phyloP scores from a whole-genome alignment of 2,113 vertebrate genomes.

The Steatornis caripensis region DNA sequence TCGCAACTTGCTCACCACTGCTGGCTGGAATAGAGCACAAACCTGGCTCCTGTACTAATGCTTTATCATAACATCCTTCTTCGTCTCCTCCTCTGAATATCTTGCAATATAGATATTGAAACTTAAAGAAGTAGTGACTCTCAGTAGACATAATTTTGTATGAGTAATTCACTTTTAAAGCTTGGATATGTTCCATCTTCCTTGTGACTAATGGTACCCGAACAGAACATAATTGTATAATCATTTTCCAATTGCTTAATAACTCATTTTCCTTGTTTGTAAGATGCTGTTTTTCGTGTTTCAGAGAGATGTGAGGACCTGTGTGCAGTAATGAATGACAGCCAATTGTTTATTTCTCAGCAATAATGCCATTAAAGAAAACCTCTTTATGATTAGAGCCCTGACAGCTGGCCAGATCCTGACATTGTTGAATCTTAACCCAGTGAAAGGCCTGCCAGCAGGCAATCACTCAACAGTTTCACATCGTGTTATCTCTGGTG shows the following conservation, averaged over 20 bases:
- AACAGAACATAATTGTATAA: conserved; percentile 71
- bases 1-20: conserved; percentile 5
- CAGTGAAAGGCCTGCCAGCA: background rate
- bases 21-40: background rate
- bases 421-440: background rate
- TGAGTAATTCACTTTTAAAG: conserved; percentile 69
- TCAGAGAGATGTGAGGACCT: conserved; percentile 36
- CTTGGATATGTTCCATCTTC: conserved; percentile 66
- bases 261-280: conserved; percentile 68
- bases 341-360: conserved; percentile 5
- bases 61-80: background rate
- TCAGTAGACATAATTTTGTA: conserved; percentile 59
- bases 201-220: conserved; percentile 71
- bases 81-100: background rate
- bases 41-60: background rate
- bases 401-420: background rate
- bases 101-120: conserved; percentile 8
- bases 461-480: background rate
- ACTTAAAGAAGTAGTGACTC: conserved; percentile 53
- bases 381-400: background rate
- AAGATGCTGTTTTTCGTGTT: conserved; percentile 60
- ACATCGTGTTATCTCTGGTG: background rate
- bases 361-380: background rate
- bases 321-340: background rate
- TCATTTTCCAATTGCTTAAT: conserved; percentile 71